Evolutionary conservation across 2,113 vertebrate genomes (phyloP).

Genomic region (Anarhynchus alexandrinus): DNA sequence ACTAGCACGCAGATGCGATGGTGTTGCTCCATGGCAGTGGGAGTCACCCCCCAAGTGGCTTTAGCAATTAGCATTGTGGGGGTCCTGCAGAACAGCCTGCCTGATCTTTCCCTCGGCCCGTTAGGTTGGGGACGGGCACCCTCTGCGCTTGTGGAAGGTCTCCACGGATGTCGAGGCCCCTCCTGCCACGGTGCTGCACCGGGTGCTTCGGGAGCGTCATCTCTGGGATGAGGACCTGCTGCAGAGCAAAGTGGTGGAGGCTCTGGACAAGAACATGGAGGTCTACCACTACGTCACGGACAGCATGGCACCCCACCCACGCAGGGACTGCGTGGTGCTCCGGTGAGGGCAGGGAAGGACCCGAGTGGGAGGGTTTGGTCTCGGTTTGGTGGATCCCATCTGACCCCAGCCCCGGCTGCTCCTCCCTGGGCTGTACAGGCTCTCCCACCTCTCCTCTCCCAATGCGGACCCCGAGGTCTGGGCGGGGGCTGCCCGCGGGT

Average conservation of each 20-base stretch:
- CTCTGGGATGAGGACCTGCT: constrained; percentile 89
- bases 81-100: background rate
- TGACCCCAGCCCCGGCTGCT: background rate
- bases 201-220: constrained; percentile 82
- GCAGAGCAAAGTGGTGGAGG: constrained; percentile 79
- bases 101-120: background rate
- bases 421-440: background rate
- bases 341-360: constrained; percentile 62
- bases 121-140: constrained; percentile 81
- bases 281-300: constrained; percentile 83
- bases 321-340: constrained; percentile 81
- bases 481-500: rapidly evolving
- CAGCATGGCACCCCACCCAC: constrained; percentile 86
- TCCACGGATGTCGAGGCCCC: constrained; percentile 79
- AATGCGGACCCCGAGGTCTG: rapidly evolving
- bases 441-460: background rate
- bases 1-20: background rate
- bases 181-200: constrained; percentile 74
- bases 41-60: rapidly evolving
- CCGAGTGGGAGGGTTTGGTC: rapidly evolving
- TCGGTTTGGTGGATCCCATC: background rate
- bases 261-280: constrained; percentile 79
- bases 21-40: background rate
- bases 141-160: constrained; percentile 81
- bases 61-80: no score